Percentiles rank a stretch among this genome's conserved stretches.
These are phyloP conservation scores for silkworm (Bombyx mori) DNA, from an alignment of 1,140 invertebrate genomes.

Conservation along the genomic window DNA sequence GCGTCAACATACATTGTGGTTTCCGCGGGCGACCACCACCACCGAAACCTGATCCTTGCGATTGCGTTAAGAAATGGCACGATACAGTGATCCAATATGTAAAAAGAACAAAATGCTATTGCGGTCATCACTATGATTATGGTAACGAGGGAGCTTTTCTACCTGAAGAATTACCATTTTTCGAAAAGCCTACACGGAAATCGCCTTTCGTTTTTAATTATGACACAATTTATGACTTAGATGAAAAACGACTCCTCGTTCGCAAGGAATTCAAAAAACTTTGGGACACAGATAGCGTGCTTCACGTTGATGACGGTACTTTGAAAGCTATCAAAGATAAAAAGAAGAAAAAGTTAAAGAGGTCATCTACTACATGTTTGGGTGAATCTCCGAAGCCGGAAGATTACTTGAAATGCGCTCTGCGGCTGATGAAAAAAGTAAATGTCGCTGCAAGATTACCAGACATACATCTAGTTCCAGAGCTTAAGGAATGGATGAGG, in stretches of 20 bases:
- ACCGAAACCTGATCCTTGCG: conserved; percentile 39
- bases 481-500: conserved; percentile 58
- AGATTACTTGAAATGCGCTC: conserved; percentile 50
- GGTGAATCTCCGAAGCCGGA: conserved; percentile 40
- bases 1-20: conserved; percentile 49
- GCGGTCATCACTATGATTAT: conserved; percentile 50
- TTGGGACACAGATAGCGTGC: conserved; percentile 52
- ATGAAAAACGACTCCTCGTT: conserved; percentile 36
- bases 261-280: conserved; percentile 50
- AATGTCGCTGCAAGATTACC: conserved; percentile 53
- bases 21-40: conserved; percentile 33
- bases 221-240: conserved; percentile 47
- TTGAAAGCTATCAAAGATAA: conserved; percentile 31
- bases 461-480: conserved; percentile 48
- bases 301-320: conserved; percentile 32
- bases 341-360: conserved; percentile 43
- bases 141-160: conserved; percentile 44
- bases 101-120: conserved; percentile 46
- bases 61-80: conserved; percentile 49
- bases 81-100: conserved; percentile 40
- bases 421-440: conserved; percentile 32
- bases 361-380: conserved; percentile 39
- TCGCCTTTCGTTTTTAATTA: conserved; percentile 43
- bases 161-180: conserved; percentile 40
- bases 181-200: conserved; percentile 37